Conservation (phyloP, 2,113 vertebrate genomes). For the Genyomyrus donnyi region DNA sequence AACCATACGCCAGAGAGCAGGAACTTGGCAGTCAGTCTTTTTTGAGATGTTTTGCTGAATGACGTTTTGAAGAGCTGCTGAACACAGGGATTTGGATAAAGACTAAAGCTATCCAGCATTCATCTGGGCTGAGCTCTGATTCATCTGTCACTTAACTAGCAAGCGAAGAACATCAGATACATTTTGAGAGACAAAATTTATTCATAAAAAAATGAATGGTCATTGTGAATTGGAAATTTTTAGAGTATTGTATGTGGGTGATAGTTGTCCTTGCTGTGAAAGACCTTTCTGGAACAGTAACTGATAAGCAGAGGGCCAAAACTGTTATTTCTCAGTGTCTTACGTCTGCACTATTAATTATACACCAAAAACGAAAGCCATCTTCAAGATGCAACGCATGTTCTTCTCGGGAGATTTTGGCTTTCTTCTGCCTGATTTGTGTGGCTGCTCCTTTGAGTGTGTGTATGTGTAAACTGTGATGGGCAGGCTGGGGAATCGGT, state of each 20-base stretch:
- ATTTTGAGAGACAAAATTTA: background rate
- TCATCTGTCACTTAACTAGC: slow-evolving; percentile 4
- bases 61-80: background rate
- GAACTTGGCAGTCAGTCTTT: slow-evolving; percentile 18
- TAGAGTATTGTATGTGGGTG: background rate
- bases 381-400: background rate
- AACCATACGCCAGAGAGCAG: background rate
- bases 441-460: background rate
- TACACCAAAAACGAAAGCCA: background rate
- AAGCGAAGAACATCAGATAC: background rate
- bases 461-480: background rate
- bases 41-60: background rate
- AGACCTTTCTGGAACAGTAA: background rate
- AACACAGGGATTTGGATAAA: background rate
- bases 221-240: background rate
- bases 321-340: background rate
- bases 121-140: background rate
- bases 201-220: background rate
- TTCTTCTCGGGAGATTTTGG: background rate
- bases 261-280: background rate
- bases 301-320: background rate
- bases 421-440: background rate
- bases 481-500: background rate
- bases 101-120: background rate
- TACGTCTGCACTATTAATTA: background rate